These are phyloP conservation scores for Muscicapa adusta DNA, from an alignment of 2,113 vertebrate genomes.

Conservation along the genomic window DNA sequence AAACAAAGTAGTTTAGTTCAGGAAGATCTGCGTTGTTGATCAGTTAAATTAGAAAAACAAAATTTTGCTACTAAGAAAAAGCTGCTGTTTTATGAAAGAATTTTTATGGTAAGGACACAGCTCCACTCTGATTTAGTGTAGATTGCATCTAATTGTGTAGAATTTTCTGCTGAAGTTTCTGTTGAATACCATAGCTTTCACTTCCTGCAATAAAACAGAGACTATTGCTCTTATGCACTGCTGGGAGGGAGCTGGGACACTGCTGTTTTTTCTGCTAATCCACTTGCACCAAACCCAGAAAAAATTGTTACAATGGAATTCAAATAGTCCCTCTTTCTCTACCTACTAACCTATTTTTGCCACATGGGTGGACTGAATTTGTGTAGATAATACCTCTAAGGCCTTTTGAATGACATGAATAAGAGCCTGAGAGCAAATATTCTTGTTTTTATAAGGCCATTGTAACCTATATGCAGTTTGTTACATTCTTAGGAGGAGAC, in stretches of 20 bases:
- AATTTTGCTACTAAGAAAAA: neutral
- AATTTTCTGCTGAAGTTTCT: neutral
- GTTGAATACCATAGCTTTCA: neutral
- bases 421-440: neutral
- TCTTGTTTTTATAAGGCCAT: neutral
- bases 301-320: neutral
- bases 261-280: neutral
- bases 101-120: neutral
- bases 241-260: neutral
- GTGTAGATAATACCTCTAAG: neutral
- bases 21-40: neutral
- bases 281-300: neutral
- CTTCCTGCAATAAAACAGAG: neutral
- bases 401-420: neutral
- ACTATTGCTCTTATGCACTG: neutral
- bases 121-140: neutral
- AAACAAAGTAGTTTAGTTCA: neutral
- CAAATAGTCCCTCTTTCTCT: neutral
- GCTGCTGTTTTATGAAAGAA: neutral
- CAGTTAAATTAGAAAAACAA: neutral
- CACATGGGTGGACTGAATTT: neutral
- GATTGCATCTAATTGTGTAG: neutral
- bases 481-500: neutral
- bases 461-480: neutral
- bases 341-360: neutral